Base-by-base conservation (phyloP, 2,888 invertebrate species). In the Drosophila fulvimacula region DNA sequence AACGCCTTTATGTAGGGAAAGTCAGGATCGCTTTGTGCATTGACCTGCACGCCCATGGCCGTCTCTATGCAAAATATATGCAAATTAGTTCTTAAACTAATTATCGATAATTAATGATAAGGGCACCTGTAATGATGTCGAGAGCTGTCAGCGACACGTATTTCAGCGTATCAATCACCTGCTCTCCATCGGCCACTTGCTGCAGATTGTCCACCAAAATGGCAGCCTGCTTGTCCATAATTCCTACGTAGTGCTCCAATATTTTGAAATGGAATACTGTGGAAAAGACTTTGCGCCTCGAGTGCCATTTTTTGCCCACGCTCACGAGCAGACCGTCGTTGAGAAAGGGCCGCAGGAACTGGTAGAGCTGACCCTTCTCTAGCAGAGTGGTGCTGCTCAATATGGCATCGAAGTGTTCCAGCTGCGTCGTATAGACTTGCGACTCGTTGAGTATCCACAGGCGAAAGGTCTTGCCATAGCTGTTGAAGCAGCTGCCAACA, bases 241-340 rank as follows among this genome's bases (percentile, higher is more conserved):
- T 94, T 0, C 94, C 94, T 19, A 95, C 90, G 90, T 95, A 96
- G 76, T 95, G 94, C 83, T 96, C 95, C 48, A 96, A 92, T 64
- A 96, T 95, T 82, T 95, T 95, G 90, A 96, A 96, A 91, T 96
- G 96, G 89, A 96, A 96, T 0, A 96, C 94, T 2, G 95, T 96
- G 0, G 96, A 96, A 69, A 96, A 91, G 70, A 96, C 93, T 90
- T 95, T 96, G 32, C 96, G 93, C 42, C 95, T 93, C 0, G 92
- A 91, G 81, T 93, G 94, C 96, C 96, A 96, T 92, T 94, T 94
- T 5, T 82, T 38, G 42, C 85, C 90, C 36, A 80, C 83, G 51
- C 91, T 91, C 30, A 91, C n/a, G 10, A 91, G 69, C 5, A 91
- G 73, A 0, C 91, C 91, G 32, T 81, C 81, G 42, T 76, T 88